Evolutionary conservation across 37 sponge, comb jelly and placozoan species (phyloP), one percentile per base, ranked within the genome.

Genomic region (Spongilla lacustris): DNA sequence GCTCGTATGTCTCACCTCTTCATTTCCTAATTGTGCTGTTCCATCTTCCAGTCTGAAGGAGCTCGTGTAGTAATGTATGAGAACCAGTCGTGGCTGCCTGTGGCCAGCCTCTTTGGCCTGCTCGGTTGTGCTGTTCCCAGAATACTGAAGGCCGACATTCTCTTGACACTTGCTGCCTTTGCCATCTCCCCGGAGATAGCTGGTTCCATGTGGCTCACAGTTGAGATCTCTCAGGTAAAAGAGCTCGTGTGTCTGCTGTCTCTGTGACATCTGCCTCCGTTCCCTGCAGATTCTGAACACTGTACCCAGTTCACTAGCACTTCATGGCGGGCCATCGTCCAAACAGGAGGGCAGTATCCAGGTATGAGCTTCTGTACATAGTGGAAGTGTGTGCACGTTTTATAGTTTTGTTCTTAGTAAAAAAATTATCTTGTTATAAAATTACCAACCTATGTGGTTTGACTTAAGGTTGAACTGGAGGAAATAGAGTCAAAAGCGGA

Each of bases 401-500:
- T n/a, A n/a, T n/a, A n/a, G n/a, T n/a, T n/a, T n/a, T n/a, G n/a
- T n/a, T n/a, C n/a, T n/a, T n/a, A n/a, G n/a, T n/a, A n/a, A n/a
- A n/a, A n/a, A n/a, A n/a, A n/a, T n/a, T n/a, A n/a, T n/a, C n/a
- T n/a, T n/a, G n/a, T n/a, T n/a, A n/a, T n/a, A n/a, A n/a, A n/a
- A n/a, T n/a, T n/a, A n/a, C n/a, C n/a, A n/a, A n/a, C n/a, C n/a
- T n/a, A n/a, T 58, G 1, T 58, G 19, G 4, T 17, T 58, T 17
- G 1, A 8, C 19, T 58, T n/a, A 67, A 99, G 99, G 76, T 93
- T 69, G 99, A 99, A 83, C 74, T 99, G 50, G 94, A 96, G 67
- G 98, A 99, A 79, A 90, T 99, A 13, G 99, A 99, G 82, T 94
- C 97, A 11, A 73, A 91, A 76, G 80, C 81, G 11, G 98, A 94